Conservation (phyloP, 2,113 vertebrate genomes). For the Octodon degus region DNA sequence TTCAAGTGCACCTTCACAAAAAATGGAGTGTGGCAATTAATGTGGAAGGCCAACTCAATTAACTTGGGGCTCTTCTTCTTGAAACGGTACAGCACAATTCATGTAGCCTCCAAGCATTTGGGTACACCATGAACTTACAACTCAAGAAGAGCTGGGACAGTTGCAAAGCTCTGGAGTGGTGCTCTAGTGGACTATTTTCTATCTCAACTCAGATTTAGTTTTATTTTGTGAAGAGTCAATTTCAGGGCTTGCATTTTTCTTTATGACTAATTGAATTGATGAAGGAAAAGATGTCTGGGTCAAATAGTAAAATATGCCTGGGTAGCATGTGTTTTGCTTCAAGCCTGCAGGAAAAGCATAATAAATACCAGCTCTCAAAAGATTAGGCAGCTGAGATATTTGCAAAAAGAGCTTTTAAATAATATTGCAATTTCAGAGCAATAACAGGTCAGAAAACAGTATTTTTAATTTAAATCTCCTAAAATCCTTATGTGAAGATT, state of each 20-base stretch:
- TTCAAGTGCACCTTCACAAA: background rate
- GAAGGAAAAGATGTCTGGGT: slow-evolving; percentile 54
- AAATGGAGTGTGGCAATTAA: background rate
- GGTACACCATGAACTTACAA: background rate
- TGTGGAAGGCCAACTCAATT: background rate
- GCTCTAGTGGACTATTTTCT: slow-evolving; percentile 33
- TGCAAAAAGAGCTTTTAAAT: background rate
- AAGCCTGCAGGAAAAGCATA: slow-evolving; percentile 52
- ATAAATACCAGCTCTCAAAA: slow-evolving; percentile 45
- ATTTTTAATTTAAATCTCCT: background rate
- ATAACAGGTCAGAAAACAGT: slow-evolving; percentile 34
- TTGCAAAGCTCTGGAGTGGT: background rate
- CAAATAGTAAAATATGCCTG: slow-evolving; percentile 36
- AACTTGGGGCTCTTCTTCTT: background rate
- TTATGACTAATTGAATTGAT: slow-evolving; percentile 58
- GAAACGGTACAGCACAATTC: too few relatives aligned
- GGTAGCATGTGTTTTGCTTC: slow-evolving; percentile 62
- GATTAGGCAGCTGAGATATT: background rate
- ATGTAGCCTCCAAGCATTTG: background rate
- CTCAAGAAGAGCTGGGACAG: background rate
- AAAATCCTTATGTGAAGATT: background rate
- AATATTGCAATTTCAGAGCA: slow-evolving; percentile 22
- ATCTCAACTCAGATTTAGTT: slow-evolving; percentile 27
- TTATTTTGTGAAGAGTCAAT: slow-evolving; percentile 33
- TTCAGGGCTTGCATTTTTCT: slow-evolving; percentile 53